Evolutionary conservation across 2,888 invertebrate genomes (phyloP).

Genomic region (Palloptera scutellata): DNA sequence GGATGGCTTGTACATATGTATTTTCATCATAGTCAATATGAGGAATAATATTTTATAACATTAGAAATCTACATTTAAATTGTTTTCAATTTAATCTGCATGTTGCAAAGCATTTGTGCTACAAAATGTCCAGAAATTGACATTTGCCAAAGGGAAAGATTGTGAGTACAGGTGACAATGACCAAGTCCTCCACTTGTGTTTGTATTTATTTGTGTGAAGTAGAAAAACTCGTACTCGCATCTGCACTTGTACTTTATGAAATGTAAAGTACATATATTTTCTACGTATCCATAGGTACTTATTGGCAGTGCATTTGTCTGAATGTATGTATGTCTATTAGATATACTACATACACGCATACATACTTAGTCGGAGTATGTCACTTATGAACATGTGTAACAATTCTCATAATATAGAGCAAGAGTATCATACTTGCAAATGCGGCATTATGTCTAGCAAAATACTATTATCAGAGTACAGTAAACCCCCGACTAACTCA

Average conservation of each 20-base stretch:
- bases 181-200: slow-evolving; percentile 14
- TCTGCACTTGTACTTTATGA: slow-evolving; percentile 20
- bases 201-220: neutral
- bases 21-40: slow-evolving; percentile 1
- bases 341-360: neutral
- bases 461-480: neutral
- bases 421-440: neutral
- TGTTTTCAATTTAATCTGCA: slow-evolving; percentile 56
- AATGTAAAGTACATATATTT: slow-evolving; percentile 30
- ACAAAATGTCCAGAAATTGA: no score
- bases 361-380: neutral
- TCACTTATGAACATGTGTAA: slow-evolving; percentile 39
- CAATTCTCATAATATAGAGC: slow-evolving; percentile 33
- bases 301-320: no score
- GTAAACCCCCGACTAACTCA: no score
- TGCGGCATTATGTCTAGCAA: neutral
- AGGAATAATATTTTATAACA: slow-evolving; percentile 47
- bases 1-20: no score
- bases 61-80: slow-evolving; percentile 54
- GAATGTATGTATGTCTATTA: neutral
- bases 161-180: no score
- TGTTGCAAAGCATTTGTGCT: slow-evolving; percentile 36
- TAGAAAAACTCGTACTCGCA: slow-evolving; percentile 15
- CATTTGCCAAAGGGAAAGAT: no score
- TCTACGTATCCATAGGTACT: slow-evolving; percentile 26